phyloP scores from a whole-genome alignment of 2,888 invertebrate genomes.

The Drosophila rubida region DNA sequence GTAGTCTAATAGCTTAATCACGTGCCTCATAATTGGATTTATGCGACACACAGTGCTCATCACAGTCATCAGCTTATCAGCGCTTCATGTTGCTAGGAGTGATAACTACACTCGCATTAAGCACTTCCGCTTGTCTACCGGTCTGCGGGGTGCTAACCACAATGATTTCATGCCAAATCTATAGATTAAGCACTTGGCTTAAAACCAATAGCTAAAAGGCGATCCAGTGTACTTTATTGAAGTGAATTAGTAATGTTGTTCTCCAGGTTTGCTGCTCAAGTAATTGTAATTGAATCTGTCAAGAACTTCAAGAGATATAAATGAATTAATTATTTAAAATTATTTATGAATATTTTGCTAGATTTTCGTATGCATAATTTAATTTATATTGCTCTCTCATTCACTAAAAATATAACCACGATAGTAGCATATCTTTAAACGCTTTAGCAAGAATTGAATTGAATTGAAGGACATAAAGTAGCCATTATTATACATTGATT shows the following conservation, averaged over 20 bases:
- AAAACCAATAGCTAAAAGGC: not conserved
- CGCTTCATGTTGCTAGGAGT: constrained; percentile 19
- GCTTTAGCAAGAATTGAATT: too few species aligned
- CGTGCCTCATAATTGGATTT: constrained; percentile 36
- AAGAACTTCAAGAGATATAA: too few species aligned
- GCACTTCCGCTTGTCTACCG: constrained; percentile 34
- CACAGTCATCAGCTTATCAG: constrained; percentile 35
- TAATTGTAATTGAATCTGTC: too few species aligned
- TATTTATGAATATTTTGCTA: too few species aligned
- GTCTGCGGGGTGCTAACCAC: constrained; percentile 7
- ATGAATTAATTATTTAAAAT: too few species aligned
- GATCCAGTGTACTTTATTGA: not conserved
- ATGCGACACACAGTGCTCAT: constrained; percentile 30
- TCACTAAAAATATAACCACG: too few species aligned
- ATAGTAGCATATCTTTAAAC: too few species aligned
- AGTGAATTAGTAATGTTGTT: not conserved
- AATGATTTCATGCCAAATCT: not conserved
- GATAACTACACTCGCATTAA: constrained; percentile 32
- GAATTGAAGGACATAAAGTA: too few species aligned
- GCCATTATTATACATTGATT: too few species aligned
- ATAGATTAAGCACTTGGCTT: not conserved
- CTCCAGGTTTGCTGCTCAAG: too few species aligned
- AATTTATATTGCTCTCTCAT: too few species aligned
- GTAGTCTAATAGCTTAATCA: constrained; percentile 34
- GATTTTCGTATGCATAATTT: too few species aligned